phyloP scores from a whole-genome alignment of 1,140 invertebrate genomes.

The Melitaea cinxia region DNA sequence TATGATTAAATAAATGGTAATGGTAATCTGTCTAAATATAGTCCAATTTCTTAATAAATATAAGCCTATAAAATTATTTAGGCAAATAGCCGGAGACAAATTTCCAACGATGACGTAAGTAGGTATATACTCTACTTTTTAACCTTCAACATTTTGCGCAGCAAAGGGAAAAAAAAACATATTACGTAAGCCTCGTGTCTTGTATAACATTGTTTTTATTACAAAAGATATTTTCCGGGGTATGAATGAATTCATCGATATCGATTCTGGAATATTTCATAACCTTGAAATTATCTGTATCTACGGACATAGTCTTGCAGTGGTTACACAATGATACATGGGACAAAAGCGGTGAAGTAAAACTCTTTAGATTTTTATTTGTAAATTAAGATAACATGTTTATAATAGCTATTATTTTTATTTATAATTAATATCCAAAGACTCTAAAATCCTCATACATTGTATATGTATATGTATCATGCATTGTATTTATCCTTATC shows the following conservation, averaged over 20 bases:
- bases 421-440: too few species aligned
- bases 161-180: constrained; percentile 23
- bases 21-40: too few species aligned
- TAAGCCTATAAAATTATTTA: too few species aligned
- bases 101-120: constrained; percentile 3
- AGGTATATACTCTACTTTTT: constrained; percentile 14
- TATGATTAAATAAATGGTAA: too few species aligned
- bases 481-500: too few species aligned
- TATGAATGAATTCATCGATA: constrained; percentile 22
- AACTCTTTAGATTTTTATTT: not conserved
- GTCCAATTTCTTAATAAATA: too few species aligned
- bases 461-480: too few species aligned
- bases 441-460: too few species aligned
- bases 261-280: constrained; percentile 24
- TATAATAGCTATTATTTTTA: not conserved
- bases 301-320: not conserved
- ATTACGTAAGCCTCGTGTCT: constrained; percentile 30
- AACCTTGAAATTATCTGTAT: constrained; percentile 28
- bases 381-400: not conserved
- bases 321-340: not conserved
- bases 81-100: not conserved
- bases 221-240: constrained; percentile 27
- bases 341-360: not conserved
- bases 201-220: constrained; percentile 30
- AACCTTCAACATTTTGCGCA: constrained; percentile 18